phyloP scores from a whole-genome alignment of 2,888 invertebrate species.

The Andricus quercusramuli region DNA sequence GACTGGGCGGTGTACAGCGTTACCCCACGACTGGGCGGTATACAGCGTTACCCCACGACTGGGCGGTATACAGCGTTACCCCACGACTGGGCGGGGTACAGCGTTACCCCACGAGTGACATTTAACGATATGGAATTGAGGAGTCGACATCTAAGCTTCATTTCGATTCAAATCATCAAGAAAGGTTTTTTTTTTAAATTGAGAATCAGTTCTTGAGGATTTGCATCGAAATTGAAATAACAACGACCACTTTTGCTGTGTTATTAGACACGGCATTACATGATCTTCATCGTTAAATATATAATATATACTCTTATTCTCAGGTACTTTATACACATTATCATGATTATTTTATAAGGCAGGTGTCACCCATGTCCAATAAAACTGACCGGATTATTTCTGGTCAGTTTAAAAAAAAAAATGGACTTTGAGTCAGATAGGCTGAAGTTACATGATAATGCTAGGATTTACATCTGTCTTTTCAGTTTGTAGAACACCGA shows the following conservation, averaged over 20 bases:
- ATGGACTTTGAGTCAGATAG: conserved; percentile 17
- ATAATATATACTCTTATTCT: conserved; percentile 64
- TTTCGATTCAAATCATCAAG: conserved; percentile 3
- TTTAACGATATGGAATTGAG: too few relatives aligned
- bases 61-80: too few relatives aligned
- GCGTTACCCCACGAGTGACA: too few relatives aligned
- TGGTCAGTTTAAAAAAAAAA: conserved; percentile 15
- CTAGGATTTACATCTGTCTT: conserved; percentile 18
- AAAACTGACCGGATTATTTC: conserved; percentile 11
- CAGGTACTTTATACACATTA: conserved; percentile 78
- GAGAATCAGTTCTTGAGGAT: not conserved
- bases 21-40: too few relatives aligned
- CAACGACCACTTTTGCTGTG: conserved; percentile 39
- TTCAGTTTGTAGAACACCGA: conserved; percentile 34
- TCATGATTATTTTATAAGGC: conserved; percentile 70
- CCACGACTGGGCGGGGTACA: too few relatives aligned
- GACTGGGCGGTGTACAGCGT: too few relatives aligned
- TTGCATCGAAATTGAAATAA: conserved; percentile 26
- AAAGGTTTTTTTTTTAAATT: not conserved
- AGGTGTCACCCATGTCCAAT: conserved; percentile 50
- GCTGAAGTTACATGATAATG: conserved; percentile 34
- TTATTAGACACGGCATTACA: conserved; percentile 45
- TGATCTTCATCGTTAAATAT: conserved; percentile 43
- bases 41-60: too few relatives aligned
- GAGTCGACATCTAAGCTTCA: not conserved